Evolutionary conservation across 1,140 invertebrate genomes (phyloP), one percentile per base, ranked within the genome.

Genomic region (Laupala kohalensis): DNA sequence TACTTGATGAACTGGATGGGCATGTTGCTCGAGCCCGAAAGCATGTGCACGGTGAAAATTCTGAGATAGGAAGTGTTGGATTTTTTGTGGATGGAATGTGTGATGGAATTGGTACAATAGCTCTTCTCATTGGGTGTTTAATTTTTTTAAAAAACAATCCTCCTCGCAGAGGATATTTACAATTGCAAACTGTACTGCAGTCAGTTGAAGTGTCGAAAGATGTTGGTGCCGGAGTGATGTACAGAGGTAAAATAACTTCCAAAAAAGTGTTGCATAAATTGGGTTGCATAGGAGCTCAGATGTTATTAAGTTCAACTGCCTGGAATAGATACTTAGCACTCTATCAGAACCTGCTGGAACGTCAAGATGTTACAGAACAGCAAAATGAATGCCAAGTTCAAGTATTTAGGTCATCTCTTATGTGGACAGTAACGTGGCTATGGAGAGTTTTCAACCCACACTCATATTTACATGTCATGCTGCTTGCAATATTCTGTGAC

Each of bases 371-470:
- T n/a, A 83, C 78, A 65, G 74, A 71, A 13, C 76, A 74, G 27
- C 84, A 82, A 77, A 82, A 80, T 72, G 75, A 79, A 24, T 80
- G 83, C 72, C 88, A 88, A 75, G 84, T 83, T 74, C 81, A 79
- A 66, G 77, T 83, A 5, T 77, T 86, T 69, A 78, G 84, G 67
- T 89, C 89, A 3, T 83, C 84, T 0, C 85, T 87, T 27, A 93
- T 93, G 75, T 92, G 91, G 81, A 80, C 86, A 6, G 83, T 93
- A 0, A 85, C 90, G 0, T 89, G 86, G 77, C 77, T 90, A 64
- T 95, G 92, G 92, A 85, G 91, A 72, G 79, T 93, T 0, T 83
- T 90, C 1, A 93, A 94, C 78, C 89, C 91, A 0, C 92, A 94
- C 77, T 89, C 90, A 28, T 82, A 92, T 71, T 79, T 92, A 23